Conservation (phyloP, 2,113 vertebrate species). For the Chaenocephalus aceratus region DNA sequence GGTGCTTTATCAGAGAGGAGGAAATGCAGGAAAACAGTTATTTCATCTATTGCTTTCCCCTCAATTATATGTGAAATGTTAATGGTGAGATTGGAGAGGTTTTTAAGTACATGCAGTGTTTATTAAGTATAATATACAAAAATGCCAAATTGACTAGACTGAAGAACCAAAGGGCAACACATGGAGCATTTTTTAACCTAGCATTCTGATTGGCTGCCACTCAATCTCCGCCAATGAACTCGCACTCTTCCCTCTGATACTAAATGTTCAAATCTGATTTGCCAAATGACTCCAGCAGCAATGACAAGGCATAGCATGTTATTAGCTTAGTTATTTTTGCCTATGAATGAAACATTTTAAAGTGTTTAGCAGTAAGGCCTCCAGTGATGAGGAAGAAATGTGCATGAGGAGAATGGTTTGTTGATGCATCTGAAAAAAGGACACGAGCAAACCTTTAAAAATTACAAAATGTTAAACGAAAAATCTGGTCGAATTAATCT, state of each 20-base stretch:
- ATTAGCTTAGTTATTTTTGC: slow-evolving; percentile 4
- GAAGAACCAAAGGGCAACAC: slow-evolving; percentile 45
- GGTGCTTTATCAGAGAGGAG: slow-evolving; percentile 62
- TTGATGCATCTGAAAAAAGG: slow-evolving; percentile 17
- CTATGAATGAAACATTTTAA: slow-evolving; percentile 19
- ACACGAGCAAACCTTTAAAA: slow-evolving; percentile 1
- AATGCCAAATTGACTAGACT: slow-evolving; percentile 56
- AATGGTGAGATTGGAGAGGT: slow-evolving; percentile 7
- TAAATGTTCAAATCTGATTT: slow-evolving; percentile 24
- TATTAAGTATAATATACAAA: slow-evolving; percentile 12
- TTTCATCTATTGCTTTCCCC: neutral
- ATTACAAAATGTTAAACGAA: neutral
- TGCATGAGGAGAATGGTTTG: slow-evolving; percentile 50
- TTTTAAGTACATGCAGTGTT: slow-evolving; percentile 47
- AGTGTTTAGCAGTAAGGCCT: slow-evolving; percentile 8
- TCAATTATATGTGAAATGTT: slow-evolving; percentile 10
- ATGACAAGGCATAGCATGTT: slow-evolving; percentile 36
- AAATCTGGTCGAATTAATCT: neutral
- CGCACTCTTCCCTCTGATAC: slow-evolving; percentile 11
- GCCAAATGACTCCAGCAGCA: slow-evolving; percentile 65
- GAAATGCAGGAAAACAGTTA: slow-evolving; percentile 6
- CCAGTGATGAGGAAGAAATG: neutral
- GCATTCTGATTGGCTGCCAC: slow-evolving; percentile 12
- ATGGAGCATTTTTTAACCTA: slow-evolving; percentile 31
- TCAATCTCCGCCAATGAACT: slow-evolving; percentile 3